phyloP scores from a whole-genome alignment of 2,888 invertebrate species.

The Cheilosia variabilis region DNA sequence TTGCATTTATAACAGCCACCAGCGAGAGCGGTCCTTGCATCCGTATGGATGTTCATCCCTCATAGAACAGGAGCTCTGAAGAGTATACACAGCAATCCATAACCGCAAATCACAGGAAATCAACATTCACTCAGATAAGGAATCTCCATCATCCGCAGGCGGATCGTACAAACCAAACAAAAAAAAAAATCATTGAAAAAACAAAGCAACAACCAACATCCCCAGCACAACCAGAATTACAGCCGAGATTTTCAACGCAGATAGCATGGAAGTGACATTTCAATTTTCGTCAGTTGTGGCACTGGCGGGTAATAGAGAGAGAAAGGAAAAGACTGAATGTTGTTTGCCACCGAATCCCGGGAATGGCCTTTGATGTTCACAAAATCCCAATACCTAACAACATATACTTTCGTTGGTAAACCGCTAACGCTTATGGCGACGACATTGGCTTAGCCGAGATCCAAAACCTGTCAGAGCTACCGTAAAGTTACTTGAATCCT shows the following conservation, averaged over 20 bases:
- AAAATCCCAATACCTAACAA: background rate
- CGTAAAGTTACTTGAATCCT: background rate
- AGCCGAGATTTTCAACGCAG: slow-evolving; percentile 11
- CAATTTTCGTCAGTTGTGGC: slow-evolving; percentile 26
- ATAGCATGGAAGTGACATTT: slow-evolving; percentile 34
- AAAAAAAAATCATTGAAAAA: slow-evolving; percentile 19
- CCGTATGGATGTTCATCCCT: background rate
- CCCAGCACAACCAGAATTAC: background rate
- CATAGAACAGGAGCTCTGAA: slow-evolving; percentile 15
- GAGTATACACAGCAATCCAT: slow-evolving; percentile 29
- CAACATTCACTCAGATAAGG: slow-evolving; percentile 34
- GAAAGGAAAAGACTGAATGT: background rate
- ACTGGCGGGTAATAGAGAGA: background rate
- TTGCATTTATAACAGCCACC: slow-evolving; percentile 7
- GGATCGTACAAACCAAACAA: slow-evolving; percentile 12
- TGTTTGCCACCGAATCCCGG: slow-evolving; percentile 6
- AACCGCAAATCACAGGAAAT: slow-evolving; percentile 52
- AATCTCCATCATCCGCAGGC: slow-evolving; percentile 37
- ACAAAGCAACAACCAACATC: slow-evolving; percentile 7
- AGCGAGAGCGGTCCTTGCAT: background rate
- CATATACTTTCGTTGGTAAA: background rate
- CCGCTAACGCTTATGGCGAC: background rate
- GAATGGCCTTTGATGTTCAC: slow-evolving; percentile 17
- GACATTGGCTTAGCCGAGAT: slow-evolving; percentile 3
- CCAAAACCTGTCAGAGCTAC: background rate